Evolutionary conservation across 2,113 vertebrate genomes (phyloP).

Genomic region (Megalops atlanticus): DNA sequence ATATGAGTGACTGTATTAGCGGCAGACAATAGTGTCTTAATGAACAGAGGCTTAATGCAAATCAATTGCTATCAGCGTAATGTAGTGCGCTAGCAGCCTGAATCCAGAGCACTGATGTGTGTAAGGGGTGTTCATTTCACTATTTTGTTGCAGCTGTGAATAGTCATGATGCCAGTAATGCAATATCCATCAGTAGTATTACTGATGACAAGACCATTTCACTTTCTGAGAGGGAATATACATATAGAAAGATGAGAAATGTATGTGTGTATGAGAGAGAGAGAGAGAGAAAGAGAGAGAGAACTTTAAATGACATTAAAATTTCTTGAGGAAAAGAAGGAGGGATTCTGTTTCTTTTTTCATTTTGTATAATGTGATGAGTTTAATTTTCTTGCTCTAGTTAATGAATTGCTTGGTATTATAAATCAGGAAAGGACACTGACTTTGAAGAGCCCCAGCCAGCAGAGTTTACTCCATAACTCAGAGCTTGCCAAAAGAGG

Average conservation of each 20-base stretch:
- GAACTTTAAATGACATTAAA: too few relatives aligned
- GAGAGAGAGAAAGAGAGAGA: too few relatives aligned
- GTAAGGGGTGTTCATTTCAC: constrained; percentile 24
- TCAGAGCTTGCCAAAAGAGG: neutral
- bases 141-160: too few relatives aligned
- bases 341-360: neutral
- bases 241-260: too few relatives aligned
- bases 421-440: neutral
- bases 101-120: constrained; percentile 14
- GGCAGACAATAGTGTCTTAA: neutral
- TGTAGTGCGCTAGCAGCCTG: constrained; percentile 14
- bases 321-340: too few relatives aligned
- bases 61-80: constrained; percentile 16
- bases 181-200: neutral
- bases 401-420: neutral
- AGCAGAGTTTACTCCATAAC: neutral
- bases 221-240: too few relatives aligned
- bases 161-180: neutral
- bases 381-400: neutral
- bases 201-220: neutral
- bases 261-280: too few relatives aligned
- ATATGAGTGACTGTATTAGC: neutral
- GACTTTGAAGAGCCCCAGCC: neutral
- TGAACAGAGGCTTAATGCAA: constrained; percentile 25
- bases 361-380: neutral